A percentile compares a stretch with the other conserved stretches of the same genome.
phyloP scores from a whole-genome alignment of 2,888 invertebrate genomes.

The Drosophila infuscata region DNA sequence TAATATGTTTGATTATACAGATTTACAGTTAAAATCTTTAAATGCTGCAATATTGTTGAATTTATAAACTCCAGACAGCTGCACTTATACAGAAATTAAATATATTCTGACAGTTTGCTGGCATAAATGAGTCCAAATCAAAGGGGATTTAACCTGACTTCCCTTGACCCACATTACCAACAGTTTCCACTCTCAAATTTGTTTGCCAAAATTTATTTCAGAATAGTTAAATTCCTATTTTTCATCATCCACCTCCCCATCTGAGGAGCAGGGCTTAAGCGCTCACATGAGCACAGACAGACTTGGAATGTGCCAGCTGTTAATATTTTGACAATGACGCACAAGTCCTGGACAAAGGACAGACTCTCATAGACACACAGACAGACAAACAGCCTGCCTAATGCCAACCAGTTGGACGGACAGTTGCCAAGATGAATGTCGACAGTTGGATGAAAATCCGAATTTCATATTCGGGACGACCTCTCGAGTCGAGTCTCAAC shows the following conservation, averaged over 20 bases:
- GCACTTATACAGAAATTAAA: constrained; percentile 3
- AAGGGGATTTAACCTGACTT: constrained; percentile 47
- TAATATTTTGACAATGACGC: constrained; percentile 81
- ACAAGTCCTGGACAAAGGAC: constrained; percentile 67
- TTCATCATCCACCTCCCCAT: constrained; percentile 60
- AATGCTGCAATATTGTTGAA: background rate
- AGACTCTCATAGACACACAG: constrained; percentile 11
- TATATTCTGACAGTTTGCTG: constrained; percentile 30
- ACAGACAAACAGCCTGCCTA: constrained; percentile 41
- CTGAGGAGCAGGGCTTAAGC: constrained; percentile 54
- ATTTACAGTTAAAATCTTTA: background rate
- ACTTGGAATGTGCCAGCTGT: constrained; percentile 75
- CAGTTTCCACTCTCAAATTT: constrained; percentile 40
- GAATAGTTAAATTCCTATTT: constrained; percentile 79
- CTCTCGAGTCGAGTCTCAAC: constrained; percentile 56
- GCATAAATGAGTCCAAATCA: constrained; percentile 38
- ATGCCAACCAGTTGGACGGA: constrained; percentile 74
- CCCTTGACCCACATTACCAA: constrained; percentile 58
- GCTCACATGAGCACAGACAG: constrained; percentile 54
- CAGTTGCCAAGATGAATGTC: constrained; percentile 79
- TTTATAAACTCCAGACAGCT: constrained; percentile 39
- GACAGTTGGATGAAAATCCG: constrained; percentile 75
- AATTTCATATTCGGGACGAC: constrained; percentile 78
- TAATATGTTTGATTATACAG: background rate
- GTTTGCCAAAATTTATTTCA: constrained; percentile 62